Conservation (phyloP, 2,113 vertebrate genomes). For the Mus pahari region DNA sequence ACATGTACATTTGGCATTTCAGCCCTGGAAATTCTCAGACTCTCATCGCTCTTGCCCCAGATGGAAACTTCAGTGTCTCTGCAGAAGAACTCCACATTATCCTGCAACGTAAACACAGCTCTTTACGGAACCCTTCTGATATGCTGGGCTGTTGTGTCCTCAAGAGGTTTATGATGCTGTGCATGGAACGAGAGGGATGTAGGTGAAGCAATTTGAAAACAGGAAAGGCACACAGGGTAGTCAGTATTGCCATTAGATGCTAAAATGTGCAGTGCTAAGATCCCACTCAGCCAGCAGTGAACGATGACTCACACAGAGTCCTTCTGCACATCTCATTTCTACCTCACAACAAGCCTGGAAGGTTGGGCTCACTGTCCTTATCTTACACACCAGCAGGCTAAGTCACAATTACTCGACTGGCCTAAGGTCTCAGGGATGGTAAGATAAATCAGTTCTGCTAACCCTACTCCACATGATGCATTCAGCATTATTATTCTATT, state of each 20-base stretch:
- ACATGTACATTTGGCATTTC: conserved; percentile 42
- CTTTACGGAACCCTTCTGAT: background rate
- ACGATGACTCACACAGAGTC: background rate
- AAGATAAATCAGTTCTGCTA: conserved; percentile 1
- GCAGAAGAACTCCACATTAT: conserved; percentile 33
- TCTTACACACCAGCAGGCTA: background rate
- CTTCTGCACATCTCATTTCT: background rate
- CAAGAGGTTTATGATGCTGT: conserved; percentile 25
- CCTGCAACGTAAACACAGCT: conserved; percentile 1
- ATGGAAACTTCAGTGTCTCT: conserved; percentile 46
- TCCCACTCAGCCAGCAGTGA: background rate
- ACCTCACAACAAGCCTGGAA: background rate
- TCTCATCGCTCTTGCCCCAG: conserved; percentile 3
- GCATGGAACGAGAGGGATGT: conserved; percentile 14
- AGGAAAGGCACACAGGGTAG: background rate
- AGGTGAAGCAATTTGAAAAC: conserved; percentile 14
- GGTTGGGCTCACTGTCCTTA: background rate
- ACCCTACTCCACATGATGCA: background rate
- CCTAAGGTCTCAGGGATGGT: background rate
- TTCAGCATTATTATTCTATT: background rate
- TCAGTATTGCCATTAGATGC: background rate
- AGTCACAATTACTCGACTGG: conserved; percentile 8
- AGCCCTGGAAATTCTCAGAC: conserved; percentile 34
- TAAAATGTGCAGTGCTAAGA: background rate
- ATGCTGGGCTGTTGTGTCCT: background rate